These are phyloP conservation scores for Ameiurus melas DNA, from an alignment of 2,113 vertebrate species.

Conservation along the genomic window DNA sequence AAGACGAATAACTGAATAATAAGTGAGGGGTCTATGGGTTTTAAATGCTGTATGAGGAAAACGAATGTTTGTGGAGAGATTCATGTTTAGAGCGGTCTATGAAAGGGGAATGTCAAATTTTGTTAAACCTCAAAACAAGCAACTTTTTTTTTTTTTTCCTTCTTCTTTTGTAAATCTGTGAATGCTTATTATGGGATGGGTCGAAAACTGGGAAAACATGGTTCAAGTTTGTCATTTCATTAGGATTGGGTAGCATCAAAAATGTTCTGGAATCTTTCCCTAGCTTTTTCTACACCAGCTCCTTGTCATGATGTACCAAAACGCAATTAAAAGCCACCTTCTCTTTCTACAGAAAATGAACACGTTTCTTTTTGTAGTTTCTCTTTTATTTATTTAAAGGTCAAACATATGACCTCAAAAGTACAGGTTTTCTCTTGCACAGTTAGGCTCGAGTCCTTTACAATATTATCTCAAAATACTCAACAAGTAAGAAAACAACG, in stretches of 20 bases:
- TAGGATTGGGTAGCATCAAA: background rate
- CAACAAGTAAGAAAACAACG: constrained; percentile 35
- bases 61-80: background rate
- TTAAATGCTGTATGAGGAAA: background rate
- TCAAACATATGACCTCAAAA: constrained; percentile 15
- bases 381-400: constrained; percentile 33
- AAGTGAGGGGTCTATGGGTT: background rate
- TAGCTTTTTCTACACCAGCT: background rate
- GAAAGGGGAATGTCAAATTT: background rate
- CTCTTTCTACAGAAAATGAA: background rate
- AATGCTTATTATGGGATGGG: background rate
- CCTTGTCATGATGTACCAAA: background rate
- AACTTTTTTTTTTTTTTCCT: background rate
- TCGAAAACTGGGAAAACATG: background rate
- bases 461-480: constrained; percentile 6
- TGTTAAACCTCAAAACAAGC: background rate
- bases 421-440: background rate
- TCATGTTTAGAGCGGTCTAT: background rate
- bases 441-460: constrained; percentile 8
- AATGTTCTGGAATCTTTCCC: background rate
- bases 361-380: constrained; percentile 16
- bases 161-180: background rate
- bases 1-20: background rate
- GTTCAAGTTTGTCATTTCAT: background rate
- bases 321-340: background rate